Conservation (phyloP, 2,888 invertebrate species). For the Cataglyphis cursor region DNA sequence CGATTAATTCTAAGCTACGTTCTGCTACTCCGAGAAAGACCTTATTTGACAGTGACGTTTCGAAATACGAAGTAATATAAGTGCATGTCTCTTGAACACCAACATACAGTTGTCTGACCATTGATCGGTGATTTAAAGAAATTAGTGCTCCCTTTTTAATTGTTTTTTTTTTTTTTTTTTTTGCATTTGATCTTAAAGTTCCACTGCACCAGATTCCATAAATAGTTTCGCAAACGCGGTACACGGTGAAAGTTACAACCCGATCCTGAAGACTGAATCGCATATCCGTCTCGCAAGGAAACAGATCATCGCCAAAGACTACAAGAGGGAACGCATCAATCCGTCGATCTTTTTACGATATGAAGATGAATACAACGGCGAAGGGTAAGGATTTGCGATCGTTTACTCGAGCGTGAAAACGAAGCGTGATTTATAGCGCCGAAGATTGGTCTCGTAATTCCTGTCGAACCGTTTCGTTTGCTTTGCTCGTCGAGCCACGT, state of each 20-base stretch:
- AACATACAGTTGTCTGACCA: not conserved
- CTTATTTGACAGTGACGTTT: not conserved
- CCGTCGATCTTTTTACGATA: not conserved
- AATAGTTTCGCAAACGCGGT: not conserved
- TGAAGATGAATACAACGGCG: slow-evolving; percentile 9
- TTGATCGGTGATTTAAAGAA: not conserved
- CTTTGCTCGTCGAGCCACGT: not conserved
- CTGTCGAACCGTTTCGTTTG: not conserved
- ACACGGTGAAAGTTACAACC: not conserved
- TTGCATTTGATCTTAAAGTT: too few species aligned
- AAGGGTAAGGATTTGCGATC: slow-evolving; percentile 33
- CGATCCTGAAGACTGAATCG: not conserved
- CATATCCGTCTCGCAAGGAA: not conserved
- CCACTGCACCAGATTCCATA: not conserved
- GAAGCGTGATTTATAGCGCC: slow-evolving; percentile 24
- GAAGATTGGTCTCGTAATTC: slow-evolving; percentile 17
- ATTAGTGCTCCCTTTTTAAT: not conserved
- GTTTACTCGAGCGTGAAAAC: slow-evolving; percentile 8
- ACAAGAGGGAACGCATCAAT: not conserved
- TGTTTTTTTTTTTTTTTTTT: too few species aligned
- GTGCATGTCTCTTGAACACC: not conserved
- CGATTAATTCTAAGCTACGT: slow-evolving; percentile 59
- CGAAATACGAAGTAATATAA: slow-evolving; percentile 3
- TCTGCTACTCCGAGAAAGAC: not conserved
- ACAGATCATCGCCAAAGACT: not conserved